phyloP scores from a whole-genome alignment of 1,140 invertebrate genomes.

The Caenorhabditis tropicalis region DNA sequence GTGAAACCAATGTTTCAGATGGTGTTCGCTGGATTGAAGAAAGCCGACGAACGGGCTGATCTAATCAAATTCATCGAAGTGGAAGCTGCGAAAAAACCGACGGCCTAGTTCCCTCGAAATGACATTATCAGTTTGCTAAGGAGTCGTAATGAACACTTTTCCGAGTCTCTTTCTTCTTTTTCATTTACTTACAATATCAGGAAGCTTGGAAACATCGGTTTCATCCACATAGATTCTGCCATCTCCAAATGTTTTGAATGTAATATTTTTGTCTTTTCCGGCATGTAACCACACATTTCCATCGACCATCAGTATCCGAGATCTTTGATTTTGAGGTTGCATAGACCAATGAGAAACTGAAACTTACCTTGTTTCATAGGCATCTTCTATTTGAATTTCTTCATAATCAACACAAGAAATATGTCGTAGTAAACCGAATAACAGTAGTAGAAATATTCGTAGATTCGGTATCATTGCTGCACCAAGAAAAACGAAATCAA shows the following conservation, averaged over 20 bases:
- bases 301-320: conserved; percentile 63
- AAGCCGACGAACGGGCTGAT: conserved; percentile 60
- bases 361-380: conserved; percentile 39
- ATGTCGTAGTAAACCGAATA: background rate
- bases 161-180: background rate
- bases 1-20: conserved; percentile 18
- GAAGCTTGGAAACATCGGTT: conserved; percentile 62
- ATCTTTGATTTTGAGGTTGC: conserved; percentile 49
- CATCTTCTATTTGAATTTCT: conserved; percentile 37
- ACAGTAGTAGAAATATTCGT: background rate
- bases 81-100: conserved; percentile 42
- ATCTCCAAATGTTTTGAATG: conserved; percentile 59
- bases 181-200: conserved; percentile 57
- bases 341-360: too few relatives aligned
- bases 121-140: background rate
- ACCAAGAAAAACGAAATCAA: background rate
- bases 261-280: conserved; percentile 64
- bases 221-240: conserved; percentile 63
- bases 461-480: background rate
- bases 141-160: conserved; percentile 41
- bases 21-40: conserved; percentile 61
- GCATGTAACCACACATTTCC: conserved; percentile 67
- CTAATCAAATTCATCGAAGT: conserved; percentile 62
- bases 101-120: conserved; percentile 17
- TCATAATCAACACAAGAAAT: conserved; percentile 3